Evolutionary conservation across 2,113 vertebrate genomes (phyloP).

Genomic region (Erinaceus europaeus): DNA sequence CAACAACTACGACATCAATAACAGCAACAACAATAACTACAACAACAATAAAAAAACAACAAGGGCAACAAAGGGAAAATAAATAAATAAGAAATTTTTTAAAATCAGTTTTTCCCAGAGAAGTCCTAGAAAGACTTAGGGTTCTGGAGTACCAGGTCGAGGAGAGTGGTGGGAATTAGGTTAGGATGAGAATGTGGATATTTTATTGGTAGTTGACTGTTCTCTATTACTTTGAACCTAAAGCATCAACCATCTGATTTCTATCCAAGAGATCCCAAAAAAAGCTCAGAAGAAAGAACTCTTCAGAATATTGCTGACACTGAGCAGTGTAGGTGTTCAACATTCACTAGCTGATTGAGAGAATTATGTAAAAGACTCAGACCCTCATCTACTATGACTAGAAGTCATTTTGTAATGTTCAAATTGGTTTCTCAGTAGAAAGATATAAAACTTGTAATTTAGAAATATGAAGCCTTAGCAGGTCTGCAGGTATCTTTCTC

Average conservation of each 20-base stretch:
- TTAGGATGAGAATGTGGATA: neutral
- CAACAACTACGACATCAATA: no score
- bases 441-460: neutral
- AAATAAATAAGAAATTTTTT: neutral
- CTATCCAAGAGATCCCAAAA: neutral
- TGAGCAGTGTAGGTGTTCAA: neutral
- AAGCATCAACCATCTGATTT: neutral
- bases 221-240: neutral
- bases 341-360: neutral
- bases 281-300: neutral
- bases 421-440: neutral
- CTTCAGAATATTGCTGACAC: accelerated
- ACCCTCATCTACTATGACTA: neutral
- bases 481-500: neutral
- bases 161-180: neutral
- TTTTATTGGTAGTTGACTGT: neutral
- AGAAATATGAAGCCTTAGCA: neutral
- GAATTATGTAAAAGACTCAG: neutral
- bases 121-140: neutral
- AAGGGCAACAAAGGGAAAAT: no score
- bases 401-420: neutral
- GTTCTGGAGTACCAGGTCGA: neutral
- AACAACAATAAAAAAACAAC: no score
- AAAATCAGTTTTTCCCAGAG: neutral
- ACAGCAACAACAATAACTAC: no score